phyloP scores from a whole-genome alignment of 2,113 vertebrate genomes.

The Oceanodroma tethys region DNA sequence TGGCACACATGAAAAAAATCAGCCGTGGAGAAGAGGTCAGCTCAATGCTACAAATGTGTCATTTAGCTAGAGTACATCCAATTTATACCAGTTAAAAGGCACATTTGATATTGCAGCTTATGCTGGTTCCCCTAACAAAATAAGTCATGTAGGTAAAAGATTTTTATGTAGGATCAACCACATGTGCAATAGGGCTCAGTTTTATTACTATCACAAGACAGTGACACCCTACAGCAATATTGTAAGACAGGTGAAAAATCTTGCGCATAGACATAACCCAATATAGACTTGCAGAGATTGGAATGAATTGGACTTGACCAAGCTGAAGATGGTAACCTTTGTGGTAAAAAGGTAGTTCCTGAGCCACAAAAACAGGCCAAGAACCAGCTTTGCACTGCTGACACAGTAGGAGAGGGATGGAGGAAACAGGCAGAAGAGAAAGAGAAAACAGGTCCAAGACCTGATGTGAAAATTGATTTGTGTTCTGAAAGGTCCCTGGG shows the following conservation, averaged over 20 bases:
- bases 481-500: background rate
- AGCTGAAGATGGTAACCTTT: background rate
- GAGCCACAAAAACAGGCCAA: background rate
- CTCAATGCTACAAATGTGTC: background rate
- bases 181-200: background rate
- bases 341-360: background rate
- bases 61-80: constrained; percentile 17
- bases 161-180: background rate
- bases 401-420: background rate
- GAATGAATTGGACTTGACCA: background rate
- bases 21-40: constrained; percentile 26
- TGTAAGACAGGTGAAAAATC: constrained; percentile 4
- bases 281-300: background rate
- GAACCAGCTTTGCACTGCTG: background rate
- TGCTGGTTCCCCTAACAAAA: background rate
- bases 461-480: background rate
- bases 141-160: background rate
- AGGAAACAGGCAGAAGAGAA: background rate
- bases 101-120: constrained; percentile 6
- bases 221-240: background rate
- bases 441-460: background rate
- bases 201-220: background rate
- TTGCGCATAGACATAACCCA: background rate
- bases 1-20: constrained; percentile 6
- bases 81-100: constrained; percentile 22